A percentile compares a stretch with the other conserved stretches of the same genome.
These are phyloP conservation scores for Ceratoteleas bidentatus DNA, from an alignment of 1,140 invertebrate genomes.

Conservation along the genomic window DNA sequence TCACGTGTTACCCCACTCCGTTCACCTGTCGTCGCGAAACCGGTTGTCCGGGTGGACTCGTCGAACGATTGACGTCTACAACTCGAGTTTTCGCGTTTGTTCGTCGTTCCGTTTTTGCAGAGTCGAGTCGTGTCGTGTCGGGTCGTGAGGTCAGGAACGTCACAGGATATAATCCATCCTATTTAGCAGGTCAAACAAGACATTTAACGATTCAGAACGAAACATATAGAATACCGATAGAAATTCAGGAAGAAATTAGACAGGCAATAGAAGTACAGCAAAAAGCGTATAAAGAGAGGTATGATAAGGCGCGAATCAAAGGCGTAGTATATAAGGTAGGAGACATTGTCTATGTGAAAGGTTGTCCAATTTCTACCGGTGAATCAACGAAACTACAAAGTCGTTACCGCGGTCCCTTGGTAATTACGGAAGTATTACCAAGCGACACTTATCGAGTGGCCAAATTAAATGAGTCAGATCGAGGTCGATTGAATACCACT, in stretches of 20 bases:
- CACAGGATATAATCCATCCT: conserved; percentile 22
- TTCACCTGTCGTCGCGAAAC: no score
- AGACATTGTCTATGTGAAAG: neutral
- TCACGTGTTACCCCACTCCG: no score
- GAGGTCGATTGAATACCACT: neutral
- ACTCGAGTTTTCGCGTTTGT: no score
- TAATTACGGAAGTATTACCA: neutral
- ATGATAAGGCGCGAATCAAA: conserved; percentile 1
- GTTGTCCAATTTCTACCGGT: neutral
- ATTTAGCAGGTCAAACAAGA: conserved; percentile 8
- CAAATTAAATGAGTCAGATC: neutral
- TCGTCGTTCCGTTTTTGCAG: no score
- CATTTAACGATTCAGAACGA: conserved; percentile 2
- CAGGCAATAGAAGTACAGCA: conserved; percentile 27
- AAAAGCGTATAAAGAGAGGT: conserved; percentile 19
- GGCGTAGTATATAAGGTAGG: neutral
- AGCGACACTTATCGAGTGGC: neutral
- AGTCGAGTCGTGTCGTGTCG: no score
- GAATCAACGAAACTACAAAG: neutral
- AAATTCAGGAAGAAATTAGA: conserved; percentile 33
- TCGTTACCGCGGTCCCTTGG: neutral
- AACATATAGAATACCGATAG: conserved; percentile 1
- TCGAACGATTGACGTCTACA: no score
- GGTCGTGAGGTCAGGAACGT: no score
- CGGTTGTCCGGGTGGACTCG: no score